Percentiles rank a stretch among this genome's conserved stretches.
Evolutionary conservation across 2,113 vertebrate genomes (phyloP).

Genomic region (Stigmatopora argus): DNA sequence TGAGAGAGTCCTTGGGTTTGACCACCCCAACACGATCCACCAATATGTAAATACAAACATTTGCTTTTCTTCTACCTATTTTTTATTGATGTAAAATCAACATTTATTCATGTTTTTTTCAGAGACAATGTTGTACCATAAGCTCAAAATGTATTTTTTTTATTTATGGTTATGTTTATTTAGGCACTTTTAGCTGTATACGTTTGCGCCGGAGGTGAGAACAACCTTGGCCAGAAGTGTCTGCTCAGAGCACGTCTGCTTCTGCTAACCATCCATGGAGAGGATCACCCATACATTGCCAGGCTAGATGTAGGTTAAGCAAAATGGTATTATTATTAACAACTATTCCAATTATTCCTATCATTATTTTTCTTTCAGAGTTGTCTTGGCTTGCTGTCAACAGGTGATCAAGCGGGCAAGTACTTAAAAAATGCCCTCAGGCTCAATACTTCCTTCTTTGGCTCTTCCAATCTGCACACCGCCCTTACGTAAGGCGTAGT

Average conservation of each 20-base stretch:
- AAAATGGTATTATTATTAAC: background rate
- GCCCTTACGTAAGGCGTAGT: conserved; percentile 67
- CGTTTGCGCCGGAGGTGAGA: conserved; percentile 70
- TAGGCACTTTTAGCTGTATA: conserved; percentile 73
- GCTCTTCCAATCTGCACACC: conserved; percentile 60
- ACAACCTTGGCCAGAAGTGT: conserved; percentile 68
- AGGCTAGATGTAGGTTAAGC: conserved; percentile 70
- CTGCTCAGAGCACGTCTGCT: conserved; percentile 74
- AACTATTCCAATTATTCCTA: background rate
- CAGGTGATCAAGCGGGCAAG: conserved; percentile 58
- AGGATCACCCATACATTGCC: conserved; percentile 75
- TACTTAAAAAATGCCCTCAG: conserved; percentile 72
- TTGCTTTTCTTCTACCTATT: background rate
- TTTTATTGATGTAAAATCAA: background rate
- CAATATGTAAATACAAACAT: conserved; percentile 71
- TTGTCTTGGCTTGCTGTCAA: conserved; percentile 73
- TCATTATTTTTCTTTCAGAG: conserved; percentile 48
- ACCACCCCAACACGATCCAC: conserved; percentile 75
- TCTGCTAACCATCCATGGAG: conserved; percentile 68
- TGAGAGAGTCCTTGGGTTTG: conserved; percentile 76
- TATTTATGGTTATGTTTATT: background rate
- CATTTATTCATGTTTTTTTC: background rate
- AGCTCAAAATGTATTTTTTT: background rate
- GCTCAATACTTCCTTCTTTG: conserved; percentile 71
- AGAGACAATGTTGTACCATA: background rate